These are phyloP conservation scores for Zaprionus lineosus DNA, from an alignment of 2,888 invertebrate genomes.

Conservation along the genomic window DNA sequence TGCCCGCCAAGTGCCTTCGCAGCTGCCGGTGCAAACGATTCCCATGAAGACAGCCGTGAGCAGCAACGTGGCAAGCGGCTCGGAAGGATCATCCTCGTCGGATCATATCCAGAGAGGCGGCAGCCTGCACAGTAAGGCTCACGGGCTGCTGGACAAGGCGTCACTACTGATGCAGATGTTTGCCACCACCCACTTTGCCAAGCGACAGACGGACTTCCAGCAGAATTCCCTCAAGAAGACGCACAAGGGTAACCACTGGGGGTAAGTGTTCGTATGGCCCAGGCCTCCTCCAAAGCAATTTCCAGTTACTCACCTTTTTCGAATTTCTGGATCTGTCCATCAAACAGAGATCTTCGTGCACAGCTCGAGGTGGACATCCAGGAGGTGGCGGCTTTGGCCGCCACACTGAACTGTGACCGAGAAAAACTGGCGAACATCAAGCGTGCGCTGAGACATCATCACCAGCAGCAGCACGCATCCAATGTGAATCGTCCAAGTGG, in stretches of 20 bases:
- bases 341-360: conserved; percentile 96
- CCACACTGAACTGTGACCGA: conserved; percentile 80
- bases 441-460: conserved; percentile 69
- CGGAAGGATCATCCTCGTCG: not conserved
- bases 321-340: not conserved
- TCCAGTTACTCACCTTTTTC: not conserved
- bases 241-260: conserved; percentile 95
- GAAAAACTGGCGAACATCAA: conserved; percentile 78
- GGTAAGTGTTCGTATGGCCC: conserved; percentile 83
- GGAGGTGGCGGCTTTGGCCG: conserved; percentile 80
- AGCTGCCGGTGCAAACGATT: conserved; percentile 8
- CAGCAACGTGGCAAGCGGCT: not conserved
- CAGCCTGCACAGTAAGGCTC: conserved; percentile 80
- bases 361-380: conserved; percentile 88
- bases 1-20: conserved; percentile 26
- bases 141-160: conserved; percentile 90
- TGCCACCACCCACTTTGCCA: conserved; percentile 95
- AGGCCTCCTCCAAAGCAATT: too few relatives aligned
- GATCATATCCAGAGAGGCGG: conserved; percentile 12
- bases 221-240: conserved; percentile 93
- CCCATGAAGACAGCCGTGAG: conserved; percentile 4
- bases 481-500: conserved; percentile 14
- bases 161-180: conserved; percentile 96
- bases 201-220: conserved; percentile 85
- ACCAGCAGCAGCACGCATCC: conserved; percentile 16